phyloP scores from a whole-genome alignment of 2,888 invertebrate genomes.

The Malthinus flaveolus region DNA sequence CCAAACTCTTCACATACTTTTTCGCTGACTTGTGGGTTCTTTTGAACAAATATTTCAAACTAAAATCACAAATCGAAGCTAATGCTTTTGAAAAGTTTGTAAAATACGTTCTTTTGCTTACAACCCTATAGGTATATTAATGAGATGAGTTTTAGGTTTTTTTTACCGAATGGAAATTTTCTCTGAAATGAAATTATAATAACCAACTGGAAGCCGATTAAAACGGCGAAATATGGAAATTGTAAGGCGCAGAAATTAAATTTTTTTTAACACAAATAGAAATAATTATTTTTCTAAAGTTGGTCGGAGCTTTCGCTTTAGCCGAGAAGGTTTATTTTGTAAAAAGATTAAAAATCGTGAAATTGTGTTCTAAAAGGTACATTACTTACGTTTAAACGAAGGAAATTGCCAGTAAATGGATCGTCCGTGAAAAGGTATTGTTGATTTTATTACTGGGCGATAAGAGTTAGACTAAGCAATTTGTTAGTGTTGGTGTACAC shows the following conservation, averaged over 20 bases:
- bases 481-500: constrained; percentile 36
- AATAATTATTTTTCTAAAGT: too few relatives aligned
- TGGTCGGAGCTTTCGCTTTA: neutral
- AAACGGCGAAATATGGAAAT: too few relatives aligned
- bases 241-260: too few relatives aligned
- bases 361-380: neutral
- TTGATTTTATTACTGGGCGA: constrained; percentile 38
- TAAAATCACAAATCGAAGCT: too few relatives aligned
- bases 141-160: too few relatives aligned
- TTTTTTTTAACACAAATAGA: too few relatives aligned
- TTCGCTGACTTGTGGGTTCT: constrained; percentile 1
- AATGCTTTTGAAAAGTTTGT: too few relatives aligned
- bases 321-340: neutral
- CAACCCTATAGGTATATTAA: too few relatives aligned
- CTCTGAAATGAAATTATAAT: too few relatives aligned
- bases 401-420: constrained; percentile 19
- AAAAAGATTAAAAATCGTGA: neutral
- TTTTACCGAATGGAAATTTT: too few relatives aligned
- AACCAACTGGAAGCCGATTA: too few relatives aligned
- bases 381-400: neutral
- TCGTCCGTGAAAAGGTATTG: constrained; percentile 30
- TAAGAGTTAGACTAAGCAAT: constrained; percentile 39
- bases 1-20: neutral
- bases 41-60: neutral
- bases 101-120: too few relatives aligned